A percentile compares a stretch with the other conserved stretches of the same genome.
These are phyloP conservation scores for Pachycephala philippinensis DNA, from an alignment of 2,113 vertebrate species.

Conservation along the genomic window DNA sequence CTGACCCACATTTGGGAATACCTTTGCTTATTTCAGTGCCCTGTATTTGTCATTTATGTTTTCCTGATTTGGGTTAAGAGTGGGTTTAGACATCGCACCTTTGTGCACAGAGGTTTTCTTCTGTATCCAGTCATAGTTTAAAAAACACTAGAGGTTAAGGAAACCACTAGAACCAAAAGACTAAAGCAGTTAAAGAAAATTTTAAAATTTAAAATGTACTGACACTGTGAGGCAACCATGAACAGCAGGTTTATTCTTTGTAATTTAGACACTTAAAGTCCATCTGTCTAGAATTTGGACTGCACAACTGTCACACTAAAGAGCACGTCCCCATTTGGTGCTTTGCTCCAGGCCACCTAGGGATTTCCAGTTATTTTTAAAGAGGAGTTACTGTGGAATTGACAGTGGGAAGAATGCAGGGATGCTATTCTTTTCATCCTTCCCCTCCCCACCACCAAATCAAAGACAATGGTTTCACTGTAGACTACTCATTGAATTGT, in stretches of 20 bases:
- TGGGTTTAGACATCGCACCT: background rate
- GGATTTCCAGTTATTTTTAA: constrained; percentile 51
- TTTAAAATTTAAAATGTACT: constrained; percentile 9
- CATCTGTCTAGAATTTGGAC: constrained; percentile 75
- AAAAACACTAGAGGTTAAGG: background rate
- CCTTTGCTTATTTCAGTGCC: background rate
- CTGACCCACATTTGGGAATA: background rate
- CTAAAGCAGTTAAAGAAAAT: background rate
- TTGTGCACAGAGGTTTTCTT: background rate
- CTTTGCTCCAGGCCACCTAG: constrained; percentile 77
- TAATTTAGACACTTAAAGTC: constrained; percentile 71
- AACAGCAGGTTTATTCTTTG: constrained; percentile 58
- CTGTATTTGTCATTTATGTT: background rate
- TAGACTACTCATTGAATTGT: background rate
- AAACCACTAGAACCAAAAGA: background rate
- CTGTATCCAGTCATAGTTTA: background rate
- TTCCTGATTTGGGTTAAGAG: background rate
- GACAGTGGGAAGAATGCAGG: background rate
- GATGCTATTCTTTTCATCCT: background rate
- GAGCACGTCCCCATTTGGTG: background rate
- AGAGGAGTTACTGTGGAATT: background rate
- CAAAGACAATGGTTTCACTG: background rate
- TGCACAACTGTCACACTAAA: constrained; percentile 9
- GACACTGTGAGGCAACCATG: background rate
- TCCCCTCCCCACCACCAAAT: background rate